These are phyloP conservation scores for Amblyraja radiata DNA, from an alignment of 2,797 vertebrate genomes.

Conservation along the genomic window DNA sequence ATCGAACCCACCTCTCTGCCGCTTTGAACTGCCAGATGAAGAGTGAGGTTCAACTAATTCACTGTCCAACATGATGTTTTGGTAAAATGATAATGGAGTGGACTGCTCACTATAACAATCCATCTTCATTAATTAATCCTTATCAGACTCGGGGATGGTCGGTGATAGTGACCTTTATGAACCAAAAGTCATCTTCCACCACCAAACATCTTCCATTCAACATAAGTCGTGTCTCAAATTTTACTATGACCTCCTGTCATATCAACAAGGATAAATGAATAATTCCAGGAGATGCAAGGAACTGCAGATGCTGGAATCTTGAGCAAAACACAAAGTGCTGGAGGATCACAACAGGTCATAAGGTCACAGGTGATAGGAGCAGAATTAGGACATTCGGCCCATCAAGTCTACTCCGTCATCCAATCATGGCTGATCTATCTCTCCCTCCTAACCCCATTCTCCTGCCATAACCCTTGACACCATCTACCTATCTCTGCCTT, in stretches of 20 bases:
- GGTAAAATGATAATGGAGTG: not conserved
- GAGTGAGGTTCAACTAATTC: not conserved
- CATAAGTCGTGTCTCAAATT: not conserved
- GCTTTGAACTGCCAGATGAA: not conserved
- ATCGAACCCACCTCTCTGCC: too few relatives aligned
- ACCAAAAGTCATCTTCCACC: not conserved
- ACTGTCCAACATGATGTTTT: not conserved
- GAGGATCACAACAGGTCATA: too few relatives aligned
- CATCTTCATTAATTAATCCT: not conserved
- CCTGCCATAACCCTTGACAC: too few relatives aligned
- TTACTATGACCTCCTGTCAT: not conserved
- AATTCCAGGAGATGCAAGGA: not conserved
- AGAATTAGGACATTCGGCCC: too few relatives aligned
- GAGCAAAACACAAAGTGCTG: too few relatives aligned
- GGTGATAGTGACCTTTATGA: not conserved
- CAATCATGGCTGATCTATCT: too few relatives aligned
- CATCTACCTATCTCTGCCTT: too few relatives aligned
- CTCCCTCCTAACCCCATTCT: too few relatives aligned
- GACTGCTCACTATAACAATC: not conserved
- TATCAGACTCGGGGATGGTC: not conserved
- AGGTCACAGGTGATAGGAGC: too few relatives aligned
- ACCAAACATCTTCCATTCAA: not conserved
- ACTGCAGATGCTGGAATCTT: too few relatives aligned
- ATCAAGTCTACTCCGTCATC: too few relatives aligned
- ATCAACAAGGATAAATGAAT: not conserved